Evolutionary conservation across 2,113 vertebrate species (phyloP).

Genomic region (Oreochromis tanganicae): DNA sequence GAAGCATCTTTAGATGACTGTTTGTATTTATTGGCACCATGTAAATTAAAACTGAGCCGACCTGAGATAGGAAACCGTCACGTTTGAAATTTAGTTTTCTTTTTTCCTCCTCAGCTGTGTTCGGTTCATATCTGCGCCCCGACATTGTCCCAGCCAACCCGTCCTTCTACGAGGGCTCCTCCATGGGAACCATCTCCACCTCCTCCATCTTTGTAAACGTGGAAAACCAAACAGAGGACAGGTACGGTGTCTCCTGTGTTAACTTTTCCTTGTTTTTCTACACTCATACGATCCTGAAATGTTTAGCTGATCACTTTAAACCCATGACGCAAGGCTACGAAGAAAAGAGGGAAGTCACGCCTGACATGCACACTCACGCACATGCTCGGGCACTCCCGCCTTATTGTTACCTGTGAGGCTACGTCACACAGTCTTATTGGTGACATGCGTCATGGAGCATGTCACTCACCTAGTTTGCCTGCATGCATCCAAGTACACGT

Average conservation of each 20-base stretch:
- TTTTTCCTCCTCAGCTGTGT: slow-evolving; percentile 58
- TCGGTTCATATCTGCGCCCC: slow-evolving; percentile 75
- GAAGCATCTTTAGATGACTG: background rate
- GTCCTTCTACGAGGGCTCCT: slow-evolving; percentile 83
- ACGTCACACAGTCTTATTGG: background rate
- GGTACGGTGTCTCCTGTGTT: slow-evolving; percentile 45
- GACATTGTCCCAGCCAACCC: slow-evolving; percentile 84
- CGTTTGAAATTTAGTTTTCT: background rate
- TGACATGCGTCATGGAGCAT: slow-evolving; percentile 5
- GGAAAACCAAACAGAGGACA: slow-evolving; percentile 72
- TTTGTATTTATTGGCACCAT: background rate
- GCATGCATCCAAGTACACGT: background rate
- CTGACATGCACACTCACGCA: background rate
- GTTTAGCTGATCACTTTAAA: background rate
- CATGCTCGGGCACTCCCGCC: background rate
- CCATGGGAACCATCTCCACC: slow-evolving; percentile 87
- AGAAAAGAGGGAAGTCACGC: background rate
- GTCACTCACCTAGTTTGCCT: background rate
- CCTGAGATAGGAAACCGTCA: background rate
- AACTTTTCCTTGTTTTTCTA: slow-evolving; percentile 45
- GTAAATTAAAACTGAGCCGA: background rate
- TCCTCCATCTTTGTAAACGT: slow-evolving; percentile 83
- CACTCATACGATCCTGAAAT: background rate
- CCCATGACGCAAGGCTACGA: background rate
- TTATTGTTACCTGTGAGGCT: background rate